phyloP scores from a whole-genome alignment of 2,888 invertebrate genomes.

The Chironomus tentans region DNA sequence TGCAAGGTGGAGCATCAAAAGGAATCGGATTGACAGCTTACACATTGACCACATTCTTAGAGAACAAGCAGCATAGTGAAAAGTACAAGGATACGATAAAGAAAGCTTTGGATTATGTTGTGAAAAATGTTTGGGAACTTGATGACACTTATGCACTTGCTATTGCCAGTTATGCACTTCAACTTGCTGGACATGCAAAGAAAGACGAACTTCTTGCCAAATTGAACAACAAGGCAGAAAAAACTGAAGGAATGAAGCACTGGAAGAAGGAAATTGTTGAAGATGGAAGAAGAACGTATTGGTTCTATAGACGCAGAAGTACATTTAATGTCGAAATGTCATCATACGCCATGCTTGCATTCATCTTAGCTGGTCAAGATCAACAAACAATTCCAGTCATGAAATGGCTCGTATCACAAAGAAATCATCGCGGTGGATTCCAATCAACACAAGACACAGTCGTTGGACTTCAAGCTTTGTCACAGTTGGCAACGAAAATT shows the following conservation, averaged over 20 bases:
- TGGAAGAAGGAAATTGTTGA: constrained; percentile 59
- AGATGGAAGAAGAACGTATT: constrained; percentile 47
- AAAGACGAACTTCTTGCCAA: constrained; percentile 50
- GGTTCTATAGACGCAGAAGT: constrained; percentile 48
- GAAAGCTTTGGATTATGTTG: constrained; percentile 48
- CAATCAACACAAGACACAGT: constrained; percentile 71
- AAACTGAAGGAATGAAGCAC: constrained; percentile 58
- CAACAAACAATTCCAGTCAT: constrained; percentile 46
- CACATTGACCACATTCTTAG: constrained; percentile 50
- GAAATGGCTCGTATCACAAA: constrained; percentile 62
- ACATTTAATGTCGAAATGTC: constrained; percentile 72
- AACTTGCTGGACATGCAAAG: constrained; percentile 46
- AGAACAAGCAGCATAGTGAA: not conserved
- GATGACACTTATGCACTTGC: constrained; percentile 52
- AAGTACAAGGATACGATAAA: constrained; percentile 43
- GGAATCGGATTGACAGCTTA: constrained; percentile 71
- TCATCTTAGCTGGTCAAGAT: constrained; percentile 43
- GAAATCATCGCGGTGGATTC: constrained; percentile 61
- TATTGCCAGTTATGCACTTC: constrained; percentile 50
- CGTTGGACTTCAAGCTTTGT: constrained; percentile 61
- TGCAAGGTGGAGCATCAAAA: constrained; percentile 63
- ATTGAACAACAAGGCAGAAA: constrained; percentile 45
- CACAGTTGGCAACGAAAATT: constrained; percentile 54
- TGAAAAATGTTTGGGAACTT: constrained; percentile 50
- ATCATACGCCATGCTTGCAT: constrained; percentile 73